Evolutionary conservation across 2,888 invertebrate species (phyloP), one percentile per base, ranked within the genome.

Genomic region (Drosophila atroscutellata): DNA sequence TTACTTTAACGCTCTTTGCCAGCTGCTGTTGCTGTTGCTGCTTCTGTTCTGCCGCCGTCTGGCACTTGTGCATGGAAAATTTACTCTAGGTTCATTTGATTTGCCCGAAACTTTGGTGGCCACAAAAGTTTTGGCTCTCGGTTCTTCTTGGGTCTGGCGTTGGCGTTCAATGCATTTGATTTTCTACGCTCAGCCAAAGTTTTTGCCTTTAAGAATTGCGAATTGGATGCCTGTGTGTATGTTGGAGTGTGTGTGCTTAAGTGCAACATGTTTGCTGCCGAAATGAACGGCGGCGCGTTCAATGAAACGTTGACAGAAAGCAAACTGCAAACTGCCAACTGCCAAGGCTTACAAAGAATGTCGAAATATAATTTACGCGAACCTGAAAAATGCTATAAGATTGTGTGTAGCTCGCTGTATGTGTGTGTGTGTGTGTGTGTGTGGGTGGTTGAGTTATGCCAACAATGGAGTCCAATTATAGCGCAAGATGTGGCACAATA

Each of bases 241-340:
- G 49, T 47, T n/a, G 36, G 47, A 20, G 49, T 45, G 18, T 47
- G 78, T 77, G 89, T 83, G 72, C 66, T 68, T 81, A 77, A 86
- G 86, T 86, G 86, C 86, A 90, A 86, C 81, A 90, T 81, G 83
- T 80, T 86, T 75, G 68, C 61, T 78, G 74, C 62, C 61, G 72
- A 75, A 89, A 75, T 77, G 74, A 80, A 77, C 75, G 85, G 66
- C 72, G 74, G 68, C 72, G 26, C 66, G 69, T 73, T 86, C 77
- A 84, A 81, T 89, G 84, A 84, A 90, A 90, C 80, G 87, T 76
- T 89, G 90, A 90, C 90, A 78, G 89, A 83, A 88, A 83, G 81
- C 75, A 80, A 88, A 88, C 81, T 83, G 66, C 37, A 66, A 88
- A 83, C 83, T 86, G 67, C 67, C 67, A 67, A 67, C 69, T 67